phyloP scores from a whole-genome alignment of 2,797 vertebrate species.

The Cyprinodon diabolis region DNA sequence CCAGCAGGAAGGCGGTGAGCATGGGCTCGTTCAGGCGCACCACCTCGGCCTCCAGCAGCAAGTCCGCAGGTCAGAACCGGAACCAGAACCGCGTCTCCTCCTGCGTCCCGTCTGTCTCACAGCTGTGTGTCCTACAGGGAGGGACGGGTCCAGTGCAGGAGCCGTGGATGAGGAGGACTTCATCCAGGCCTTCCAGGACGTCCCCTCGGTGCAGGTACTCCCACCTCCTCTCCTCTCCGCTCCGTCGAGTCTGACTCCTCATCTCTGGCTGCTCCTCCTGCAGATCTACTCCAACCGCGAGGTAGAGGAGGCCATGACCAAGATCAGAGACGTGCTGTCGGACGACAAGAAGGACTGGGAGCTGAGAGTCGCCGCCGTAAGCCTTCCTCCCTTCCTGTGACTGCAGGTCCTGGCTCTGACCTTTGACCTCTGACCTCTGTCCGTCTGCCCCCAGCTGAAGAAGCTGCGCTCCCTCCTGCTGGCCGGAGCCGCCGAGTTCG shows the following conservation, averaged over 20 bases:
- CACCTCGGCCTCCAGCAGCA: constrained; percentile 85
- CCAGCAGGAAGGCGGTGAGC: constrained; percentile 69
- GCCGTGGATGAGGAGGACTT: constrained; percentile 95
- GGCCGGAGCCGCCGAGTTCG: constrained; percentile 90
- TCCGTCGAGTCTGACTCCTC: too few relatives aligned
- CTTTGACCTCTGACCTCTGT: neutral
- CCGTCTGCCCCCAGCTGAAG: constrained; percentile 82
- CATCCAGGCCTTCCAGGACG: constrained; percentile 89
- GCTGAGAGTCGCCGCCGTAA: constrained; percentile 91
- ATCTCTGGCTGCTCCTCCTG: constrained; percentile 1
- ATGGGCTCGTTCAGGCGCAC: constrained; percentile 83
- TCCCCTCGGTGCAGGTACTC: constrained; percentile 67
- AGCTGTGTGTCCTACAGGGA: constrained; percentile 61
- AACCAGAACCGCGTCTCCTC: neutral
- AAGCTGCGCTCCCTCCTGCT: constrained; percentile 92
- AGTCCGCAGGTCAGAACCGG: constrained; percentile 87
- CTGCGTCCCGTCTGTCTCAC: too few relatives aligned
- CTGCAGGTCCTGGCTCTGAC: neutral
- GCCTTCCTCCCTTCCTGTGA: constrained; percentile 20
- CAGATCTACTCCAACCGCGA: constrained; percentile 95
- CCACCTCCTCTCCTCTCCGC: neutral
- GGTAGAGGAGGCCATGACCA: constrained; percentile 94
- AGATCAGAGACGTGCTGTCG: constrained; percentile 92
- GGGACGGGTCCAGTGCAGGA: constrained; percentile 89
- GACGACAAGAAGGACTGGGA: constrained; percentile 98